phyloP scores from a whole-genome alignment of 2,888 invertebrate species.

The Sarcophaga caerulescens region DNA sequence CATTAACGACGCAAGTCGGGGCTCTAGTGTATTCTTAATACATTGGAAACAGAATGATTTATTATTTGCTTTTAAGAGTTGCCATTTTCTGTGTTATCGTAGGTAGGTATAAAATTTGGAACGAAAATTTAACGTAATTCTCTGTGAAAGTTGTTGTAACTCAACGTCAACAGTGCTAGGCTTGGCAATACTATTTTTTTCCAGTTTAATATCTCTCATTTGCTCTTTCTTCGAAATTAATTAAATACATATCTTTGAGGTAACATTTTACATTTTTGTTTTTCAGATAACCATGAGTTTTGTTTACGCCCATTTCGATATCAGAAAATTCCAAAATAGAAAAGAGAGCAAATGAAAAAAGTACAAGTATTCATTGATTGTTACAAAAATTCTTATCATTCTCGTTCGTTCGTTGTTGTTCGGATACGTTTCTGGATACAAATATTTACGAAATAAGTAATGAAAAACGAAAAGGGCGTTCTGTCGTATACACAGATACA shows the following conservation, averaged over 20 bases:
- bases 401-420: not conserved
- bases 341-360: not conserved
- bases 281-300: not conserved
- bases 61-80: not conserved
- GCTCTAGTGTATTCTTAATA: not conserved
- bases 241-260: not conserved
- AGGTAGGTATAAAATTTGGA: too few relatives aligned
- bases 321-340: not conserved
- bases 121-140: too few relatives aligned
- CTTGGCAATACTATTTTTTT: too few relatives aligned
- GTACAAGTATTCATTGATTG: not conserved
- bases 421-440: not conserved
- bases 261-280: not conserved
- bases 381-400: not conserved
- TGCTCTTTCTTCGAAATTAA: not conserved
- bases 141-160: too few relatives aligned
- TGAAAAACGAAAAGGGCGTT: constrained; percentile 53
- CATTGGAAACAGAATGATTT: not conserved
- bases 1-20: too few relatives aligned
- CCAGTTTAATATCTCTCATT: too few relatives aligned
- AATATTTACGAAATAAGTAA: not conserved
- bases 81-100: too few relatives aligned
- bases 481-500: constrained; percentile 49
- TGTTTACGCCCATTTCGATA: not conserved
- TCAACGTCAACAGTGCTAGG: too few relatives aligned